Evolutionary conservation across 2,113 vertebrate species (phyloP), one percentile per base, ranked within the genome.

Genomic region (Pandion haliaetus): DNA sequence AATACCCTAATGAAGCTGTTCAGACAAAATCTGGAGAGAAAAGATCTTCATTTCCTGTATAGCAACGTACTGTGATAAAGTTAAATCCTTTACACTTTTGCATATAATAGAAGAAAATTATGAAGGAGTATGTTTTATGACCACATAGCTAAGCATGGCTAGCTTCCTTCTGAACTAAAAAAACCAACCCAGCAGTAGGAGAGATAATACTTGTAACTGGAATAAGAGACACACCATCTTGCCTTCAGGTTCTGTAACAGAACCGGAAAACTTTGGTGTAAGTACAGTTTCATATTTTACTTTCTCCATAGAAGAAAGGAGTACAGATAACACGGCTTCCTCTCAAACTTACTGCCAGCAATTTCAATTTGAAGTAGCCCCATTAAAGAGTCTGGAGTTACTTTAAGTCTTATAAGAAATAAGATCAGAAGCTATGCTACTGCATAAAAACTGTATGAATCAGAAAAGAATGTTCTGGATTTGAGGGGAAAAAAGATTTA

Each of bases 1-100:
- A 96, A 93, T 65, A 74, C 44, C 55, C 31, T 96, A 95, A 95
- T 95, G 65, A 97, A 98, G 82, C 90, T 82, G 31, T 80, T 88
- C 77, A 88, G n/a, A 63, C 49, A 82, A 91, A 97, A 71, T 45
- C n/a, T 63, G 5, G 25, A 84, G 31, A 91, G 42, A 76, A 94
- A 82, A 63, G 2, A 74, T 76, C 57, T 82, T 91, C 0, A 65
- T 79, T 73, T 86, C 24, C 16, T 21, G 14, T 91, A 72, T 38
- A 90, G 32, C n/a, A 92, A 90, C 67, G 79, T 92, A 92, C 66
- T 88, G 50, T 86, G 87, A 92, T 88, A 93, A 96, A 82, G 87
- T 81, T 93, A 93, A 96, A 38, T 21, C 24, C 73, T 85, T 67
- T 94, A 63, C 59, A 95, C 26, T 88, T 97, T 93, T 91, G 78